Evolutionary conservation across 2,797 vertebrate genomes (phyloP).

Genomic region (Acipenser oxyrinchus): DNA sequence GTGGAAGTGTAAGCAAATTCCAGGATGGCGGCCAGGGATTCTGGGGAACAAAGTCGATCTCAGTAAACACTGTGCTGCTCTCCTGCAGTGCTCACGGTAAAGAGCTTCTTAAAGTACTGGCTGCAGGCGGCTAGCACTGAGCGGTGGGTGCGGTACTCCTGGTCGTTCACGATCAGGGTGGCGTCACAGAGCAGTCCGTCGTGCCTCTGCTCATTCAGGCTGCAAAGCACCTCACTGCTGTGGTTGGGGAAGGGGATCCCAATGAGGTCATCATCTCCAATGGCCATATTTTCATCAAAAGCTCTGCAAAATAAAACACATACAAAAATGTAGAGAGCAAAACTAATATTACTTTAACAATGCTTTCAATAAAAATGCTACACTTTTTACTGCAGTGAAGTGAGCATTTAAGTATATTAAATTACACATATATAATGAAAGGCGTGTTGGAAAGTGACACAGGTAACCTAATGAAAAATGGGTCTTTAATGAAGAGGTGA

Average conservation of each 20-base stretch:
- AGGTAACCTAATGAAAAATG: no score
- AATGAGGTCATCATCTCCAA: constrained; percentile 87
- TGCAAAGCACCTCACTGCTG: constrained; percentile 90
- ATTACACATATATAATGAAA: no score
- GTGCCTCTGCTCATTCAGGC: constrained; percentile 89
- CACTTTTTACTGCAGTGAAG: no score
- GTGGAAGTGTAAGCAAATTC: constrained; percentile 98
- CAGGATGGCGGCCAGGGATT: constrained; percentile 90
- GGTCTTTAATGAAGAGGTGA: no score
- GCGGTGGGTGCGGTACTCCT: constrained; percentile 90
- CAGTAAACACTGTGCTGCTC: constrained; percentile 80
- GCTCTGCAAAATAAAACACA: constrained; percentile 39
- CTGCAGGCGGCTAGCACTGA: constrained; percentile 93
- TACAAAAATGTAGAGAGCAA: constrained; percentile 1
- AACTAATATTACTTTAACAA: no score
- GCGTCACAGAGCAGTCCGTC: constrained; percentile 91
- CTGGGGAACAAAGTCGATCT: constrained; percentile 93
- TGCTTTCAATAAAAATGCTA: no score
- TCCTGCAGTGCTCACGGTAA: constrained; percentile 74
- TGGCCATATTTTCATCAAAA: constrained; percentile 78
- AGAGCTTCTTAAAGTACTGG: constrained; percentile 98
- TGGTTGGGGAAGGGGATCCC: constrained; percentile 98
- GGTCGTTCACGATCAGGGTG: constrained; percentile 86
- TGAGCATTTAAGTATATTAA: no score
- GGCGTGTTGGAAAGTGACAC: no score